Percentiles rank a stretch among this genome's conserved stretches.
These are phyloP conservation scores for Oconnorella tubifera DNA, from an alignment of 2,888 invertebrate genomes.

Conservation along the genomic window DNA sequence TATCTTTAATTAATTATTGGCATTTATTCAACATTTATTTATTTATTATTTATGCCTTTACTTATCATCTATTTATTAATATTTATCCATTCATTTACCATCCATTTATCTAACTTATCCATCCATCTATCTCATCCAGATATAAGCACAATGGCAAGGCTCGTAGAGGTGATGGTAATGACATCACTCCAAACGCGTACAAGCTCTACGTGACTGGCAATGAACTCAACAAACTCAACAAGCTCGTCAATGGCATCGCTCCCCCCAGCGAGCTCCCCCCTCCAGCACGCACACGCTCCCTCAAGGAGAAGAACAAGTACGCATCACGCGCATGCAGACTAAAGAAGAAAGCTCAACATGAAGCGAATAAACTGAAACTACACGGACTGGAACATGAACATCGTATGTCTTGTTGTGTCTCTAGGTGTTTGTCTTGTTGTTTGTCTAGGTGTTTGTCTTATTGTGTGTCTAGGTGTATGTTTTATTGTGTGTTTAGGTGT, in stretches of 20 bases:
- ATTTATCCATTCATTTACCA: too few relatives aligned
- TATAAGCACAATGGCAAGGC: conserved; percentile 59
- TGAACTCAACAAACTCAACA: conserved; percentile 83
- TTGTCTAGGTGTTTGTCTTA: background rate
- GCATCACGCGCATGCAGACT: conserved; percentile 92
- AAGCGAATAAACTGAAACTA: conserved; percentile 94
- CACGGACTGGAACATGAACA: conserved; percentile 91
- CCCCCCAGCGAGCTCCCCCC: conserved; percentile 66
- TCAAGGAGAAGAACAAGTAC: conserved; percentile 95
- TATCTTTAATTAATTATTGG: too few relatives aligned
- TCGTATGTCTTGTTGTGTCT: conserved; percentile 67
- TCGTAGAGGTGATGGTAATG: conserved; percentile 97
- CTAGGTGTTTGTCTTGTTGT: background rate
- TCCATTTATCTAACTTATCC: too few relatives aligned
- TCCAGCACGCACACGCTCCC: conserved; percentile 16
- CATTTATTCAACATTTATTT: too few relatives aligned
- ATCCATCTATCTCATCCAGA: too few relatives aligned
- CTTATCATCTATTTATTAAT: too few relatives aligned
- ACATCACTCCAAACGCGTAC: conserved; percentile 88
- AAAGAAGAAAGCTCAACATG: conserved; percentile 98
- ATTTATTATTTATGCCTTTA: too few relatives aligned
- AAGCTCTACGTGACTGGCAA: conserved; percentile 86
- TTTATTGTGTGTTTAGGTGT: too few relatives aligned
- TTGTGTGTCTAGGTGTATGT: background rate
- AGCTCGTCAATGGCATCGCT: conserved; percentile 90